Conservation (phyloP, 2,888 invertebrate genomes). For the Cepaea hortensis region DNA sequence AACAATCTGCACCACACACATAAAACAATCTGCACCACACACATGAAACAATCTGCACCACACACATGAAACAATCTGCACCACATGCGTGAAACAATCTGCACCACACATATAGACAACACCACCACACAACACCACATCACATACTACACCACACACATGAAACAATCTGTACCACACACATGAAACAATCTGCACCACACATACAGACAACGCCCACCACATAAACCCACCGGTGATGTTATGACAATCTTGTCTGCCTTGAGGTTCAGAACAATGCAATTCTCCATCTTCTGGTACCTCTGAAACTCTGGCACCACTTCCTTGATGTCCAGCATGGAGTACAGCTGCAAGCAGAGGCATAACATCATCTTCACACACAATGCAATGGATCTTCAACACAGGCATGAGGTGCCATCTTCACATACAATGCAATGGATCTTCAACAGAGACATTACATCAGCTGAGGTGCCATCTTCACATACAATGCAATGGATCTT, state of each 20-base stretch:
- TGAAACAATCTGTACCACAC: neutral
- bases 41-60: no score
- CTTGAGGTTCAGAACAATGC: conserved; percentile 93
- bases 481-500: no score
- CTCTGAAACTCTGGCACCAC: conserved; percentile 93
- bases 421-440: no score
- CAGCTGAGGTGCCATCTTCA: no score
- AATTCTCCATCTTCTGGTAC: conserved; percentile 96
- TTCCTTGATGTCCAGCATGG: conserved; percentile 98
- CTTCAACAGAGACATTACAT: no score
- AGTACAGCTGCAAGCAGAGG: conserved; percentile 83
- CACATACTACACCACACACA: neutral
- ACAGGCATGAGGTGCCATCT: no score
- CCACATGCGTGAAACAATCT: no score
- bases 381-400: no score
- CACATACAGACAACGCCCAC: neutral
- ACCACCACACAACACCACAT: neutral
- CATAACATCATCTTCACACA: no score
- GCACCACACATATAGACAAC: no score
- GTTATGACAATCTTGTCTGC: conserved; percentile 95
- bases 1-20: no score
- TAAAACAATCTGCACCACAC: no score
- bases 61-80: neutral
- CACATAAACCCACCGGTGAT: conserved; percentile 88
- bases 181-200: neutral